Conservation (phyloP, 1,140 invertebrate species). For the Heliothis subflexa region DNA sequence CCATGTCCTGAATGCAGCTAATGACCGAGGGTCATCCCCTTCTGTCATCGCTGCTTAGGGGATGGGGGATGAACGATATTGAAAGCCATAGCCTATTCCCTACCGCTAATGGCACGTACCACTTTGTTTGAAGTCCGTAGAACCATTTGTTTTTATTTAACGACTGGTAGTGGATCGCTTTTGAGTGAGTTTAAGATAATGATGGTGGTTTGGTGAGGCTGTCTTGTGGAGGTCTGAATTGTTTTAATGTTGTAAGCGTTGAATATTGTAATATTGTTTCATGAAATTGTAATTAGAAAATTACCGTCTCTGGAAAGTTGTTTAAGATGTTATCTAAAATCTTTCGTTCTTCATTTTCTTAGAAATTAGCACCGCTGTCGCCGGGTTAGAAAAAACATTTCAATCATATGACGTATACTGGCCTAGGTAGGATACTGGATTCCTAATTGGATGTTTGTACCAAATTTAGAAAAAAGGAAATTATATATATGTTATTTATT, state of each 20-base stretch:
- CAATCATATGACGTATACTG: too few species aligned
- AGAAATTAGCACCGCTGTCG: too few species aligned
- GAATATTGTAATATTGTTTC: too few species aligned
- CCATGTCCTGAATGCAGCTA: slow-evolving; percentile 62
- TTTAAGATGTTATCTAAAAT: too few species aligned
- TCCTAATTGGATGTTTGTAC: too few species aligned
- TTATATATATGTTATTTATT: too few species aligned
- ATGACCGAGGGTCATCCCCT: slow-evolving; percentile 54
- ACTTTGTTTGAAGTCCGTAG: slow-evolving; percentile 12
- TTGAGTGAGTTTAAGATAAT: slow-evolving; percentile 26
- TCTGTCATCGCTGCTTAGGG: slow-evolving; percentile 53
- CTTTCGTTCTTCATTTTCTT: too few species aligned
- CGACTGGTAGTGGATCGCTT: neutral
- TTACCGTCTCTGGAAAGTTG: too few species aligned
- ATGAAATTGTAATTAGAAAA: too few species aligned
- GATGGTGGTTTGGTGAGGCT: neutral
- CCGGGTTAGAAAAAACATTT: too few species aligned
- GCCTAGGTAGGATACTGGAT: too few species aligned
- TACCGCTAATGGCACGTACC: slow-evolving; percentile 28
- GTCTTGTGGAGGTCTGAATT: neutral
- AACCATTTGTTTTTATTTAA: slow-evolving; percentile 42
- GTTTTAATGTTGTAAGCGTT: neutral
- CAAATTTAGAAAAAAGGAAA: too few species aligned
- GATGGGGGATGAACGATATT: slow-evolving; percentile 40
- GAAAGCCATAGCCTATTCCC: slow-evolving; percentile 43